These are phyloP conservation scores for Chloebia gouldiae DNA, from an alignment of 2,113 vertebrate species.

Conservation along the genomic window DNA sequence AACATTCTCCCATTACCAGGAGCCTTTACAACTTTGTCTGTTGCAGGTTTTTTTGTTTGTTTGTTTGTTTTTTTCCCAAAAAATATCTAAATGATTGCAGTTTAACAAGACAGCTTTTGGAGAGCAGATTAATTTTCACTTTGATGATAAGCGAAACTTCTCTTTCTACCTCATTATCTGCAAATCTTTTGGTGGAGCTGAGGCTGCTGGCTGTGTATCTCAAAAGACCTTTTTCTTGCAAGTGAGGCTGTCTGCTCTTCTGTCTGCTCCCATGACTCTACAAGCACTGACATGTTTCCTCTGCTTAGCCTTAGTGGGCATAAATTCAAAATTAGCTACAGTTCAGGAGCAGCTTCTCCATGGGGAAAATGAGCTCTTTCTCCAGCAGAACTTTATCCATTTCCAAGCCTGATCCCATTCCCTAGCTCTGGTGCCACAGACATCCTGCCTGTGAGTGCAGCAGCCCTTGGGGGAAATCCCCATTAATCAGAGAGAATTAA, in stretches of 20 bases:
- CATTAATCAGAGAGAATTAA: not conserved
- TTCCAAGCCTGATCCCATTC: not conserved
- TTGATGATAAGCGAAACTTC: not conserved
- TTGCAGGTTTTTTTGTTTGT: accelerated
- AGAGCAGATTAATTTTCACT: not conserved
- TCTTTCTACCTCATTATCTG: not conserved
- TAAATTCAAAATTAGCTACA: not conserved
- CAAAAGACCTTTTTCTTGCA: not conserved
- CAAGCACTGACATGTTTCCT: not conserved
- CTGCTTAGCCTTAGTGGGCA: not conserved
- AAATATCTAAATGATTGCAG: not conserved
- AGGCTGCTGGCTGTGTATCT: not conserved
- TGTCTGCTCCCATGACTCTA: not conserved
- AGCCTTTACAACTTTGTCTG: not conserved
- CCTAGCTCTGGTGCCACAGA: accelerated
- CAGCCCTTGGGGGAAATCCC: not conserved
- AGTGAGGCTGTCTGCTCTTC: not conserved
- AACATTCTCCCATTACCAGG: not conserved
- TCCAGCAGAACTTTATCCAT: not conserved
- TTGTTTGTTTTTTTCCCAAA: accelerated
- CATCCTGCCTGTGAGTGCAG: not conserved
- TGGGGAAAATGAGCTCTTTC: not conserved
- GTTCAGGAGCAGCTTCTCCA: not conserved
- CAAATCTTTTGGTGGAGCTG: not conserved
- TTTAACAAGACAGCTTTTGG: not conserved